A percentile compares a stretch with the other conserved stretches of the same genome.
These are phyloP conservation scores for Delphinapterus leucas DNA, from an alignment of 2,113 vertebrate genomes.

Conservation along the genomic window DNA sequence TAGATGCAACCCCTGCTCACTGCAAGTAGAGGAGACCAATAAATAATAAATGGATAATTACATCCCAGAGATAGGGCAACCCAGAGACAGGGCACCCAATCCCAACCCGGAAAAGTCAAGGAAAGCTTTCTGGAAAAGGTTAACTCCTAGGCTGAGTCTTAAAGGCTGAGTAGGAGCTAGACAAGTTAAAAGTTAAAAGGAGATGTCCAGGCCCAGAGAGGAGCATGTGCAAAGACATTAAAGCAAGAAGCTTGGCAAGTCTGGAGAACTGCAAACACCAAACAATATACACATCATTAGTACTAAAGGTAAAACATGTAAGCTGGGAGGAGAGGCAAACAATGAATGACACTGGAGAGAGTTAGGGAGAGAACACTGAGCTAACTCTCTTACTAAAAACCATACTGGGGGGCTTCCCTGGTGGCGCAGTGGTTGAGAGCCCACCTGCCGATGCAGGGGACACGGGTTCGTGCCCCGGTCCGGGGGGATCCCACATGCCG, in stretches of 20 bases:
- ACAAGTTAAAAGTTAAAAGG: neutral
- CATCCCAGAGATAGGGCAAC: neutral
- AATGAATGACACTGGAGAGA: neutral
- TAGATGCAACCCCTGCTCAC: neutral
- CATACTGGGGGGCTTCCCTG: neutral
- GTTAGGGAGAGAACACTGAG: neutral
- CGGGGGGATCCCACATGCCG: no score
- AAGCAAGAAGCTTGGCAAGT: neutral
- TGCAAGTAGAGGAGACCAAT: neutral
- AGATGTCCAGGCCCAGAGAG: neutral
- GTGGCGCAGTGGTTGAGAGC: no score
- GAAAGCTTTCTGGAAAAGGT: conserved; percentile 14
- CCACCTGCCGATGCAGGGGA: no score
- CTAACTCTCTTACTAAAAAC: neutral
- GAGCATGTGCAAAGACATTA: neutral
- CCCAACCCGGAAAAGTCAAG: neutral
- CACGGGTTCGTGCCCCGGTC: no score
- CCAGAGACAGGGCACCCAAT: neutral
- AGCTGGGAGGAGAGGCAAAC: neutral
- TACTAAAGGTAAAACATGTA: neutral
- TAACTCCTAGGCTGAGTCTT: neutral
- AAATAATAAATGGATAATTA: conserved; percentile 30
- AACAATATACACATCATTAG: neutral
- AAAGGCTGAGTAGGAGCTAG: neutral
- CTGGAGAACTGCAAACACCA: neutral